Evolutionary conservation across 2,888 invertebrate species (phyloP), one percentile per base, ranked within the genome.

Genomic region (Thymelicus lineola): DNA sequence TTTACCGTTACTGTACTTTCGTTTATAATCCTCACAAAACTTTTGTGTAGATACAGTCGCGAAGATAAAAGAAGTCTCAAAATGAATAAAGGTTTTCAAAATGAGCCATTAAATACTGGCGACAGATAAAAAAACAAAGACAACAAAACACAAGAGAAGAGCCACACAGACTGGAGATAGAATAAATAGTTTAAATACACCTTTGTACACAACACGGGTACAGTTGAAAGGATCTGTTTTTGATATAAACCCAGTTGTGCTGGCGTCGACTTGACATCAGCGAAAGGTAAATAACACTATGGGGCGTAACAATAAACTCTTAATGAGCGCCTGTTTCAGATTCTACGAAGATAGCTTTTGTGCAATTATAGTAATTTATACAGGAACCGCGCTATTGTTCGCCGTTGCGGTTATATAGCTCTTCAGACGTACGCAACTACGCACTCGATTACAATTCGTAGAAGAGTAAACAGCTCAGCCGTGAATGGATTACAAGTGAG

Each of bases 261-360:
- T 57, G 15, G 46, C 45, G 48, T 50, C 50, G 58, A 57, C 1
- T 63, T 42, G 63, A 69, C 50, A 50, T 59, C 58, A 58, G 38
- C 20, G 46, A 63, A 85, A 86, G 82, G 84, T 85, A 89, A 89
- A 89, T 81, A 90, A 79, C 80, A 82, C 79, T 75, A 58, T 72
- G 77, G 82, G 78, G 82, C 77, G 80, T 81, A 86, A 90, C 88
- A 91, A 90, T 88, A 62, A 53, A 82, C 77, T 77, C 83, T 83
- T 90, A 90, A 91, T 87, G 90, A 91, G 86, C 83, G 80, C 79
- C 81, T 83, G 83, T 83, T 85, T 83, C 48, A 79, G 80, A 80
- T 82, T 80, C 80, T 79, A 81, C 79, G 78, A 79, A 81, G 79
- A 77, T 73, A 75, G 80, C 75, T 82, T 84, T 82, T 82, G 78